phyloP scores from a whole-genome alignment of 2,888 invertebrate species.

The Phalera bucephala region DNA sequence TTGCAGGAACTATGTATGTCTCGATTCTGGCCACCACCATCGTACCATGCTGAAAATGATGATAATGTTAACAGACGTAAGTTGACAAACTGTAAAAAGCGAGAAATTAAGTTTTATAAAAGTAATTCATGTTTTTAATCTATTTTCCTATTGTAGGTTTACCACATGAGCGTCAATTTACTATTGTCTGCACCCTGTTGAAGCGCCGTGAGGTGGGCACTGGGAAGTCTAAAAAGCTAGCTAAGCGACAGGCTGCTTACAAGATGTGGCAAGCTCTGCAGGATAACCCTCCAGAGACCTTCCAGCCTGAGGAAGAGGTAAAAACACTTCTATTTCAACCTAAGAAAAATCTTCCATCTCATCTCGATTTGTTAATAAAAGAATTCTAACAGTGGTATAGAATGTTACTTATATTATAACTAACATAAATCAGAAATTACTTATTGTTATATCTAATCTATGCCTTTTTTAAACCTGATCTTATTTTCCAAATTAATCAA shows the following conservation, averaged over 20 bases:
- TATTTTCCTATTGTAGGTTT: slow-evolving; percentile 77
- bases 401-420: no score
- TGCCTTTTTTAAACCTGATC: no score
- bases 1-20: slow-evolving; percentile 98
- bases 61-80: slow-evolving; percentile 82
- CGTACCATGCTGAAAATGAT: slow-evolving; percentile 94
- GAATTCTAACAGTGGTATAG: no score
- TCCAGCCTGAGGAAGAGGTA: slow-evolving; percentile 87
- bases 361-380: no score
- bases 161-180: slow-evolving; percentile 97
- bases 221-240: slow-evolving; percentile 97
- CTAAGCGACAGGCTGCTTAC: slow-evolving; percentile 97
- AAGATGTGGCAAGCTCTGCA: slow-evolving; percentile 95
- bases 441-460: no score
- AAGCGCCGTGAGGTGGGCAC: slow-evolving; percentile 93
- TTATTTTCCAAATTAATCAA: slow-evolving; percentile 19
- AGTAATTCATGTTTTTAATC: neutral
- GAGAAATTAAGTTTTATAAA: no score
- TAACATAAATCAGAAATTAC: no score
- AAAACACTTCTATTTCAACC: neutral
- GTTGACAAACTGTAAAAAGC: slow-evolving; percentile 28
- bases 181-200: slow-evolving; percentile 94
- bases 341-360: no score
- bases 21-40: slow-evolving; percentile 96
- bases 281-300: slow-evolving; percentile 88